Evolutionary conservation across 2,797 vertebrate genomes (phyloP).

Genomic region (Ficedula albicollis): DNA sequence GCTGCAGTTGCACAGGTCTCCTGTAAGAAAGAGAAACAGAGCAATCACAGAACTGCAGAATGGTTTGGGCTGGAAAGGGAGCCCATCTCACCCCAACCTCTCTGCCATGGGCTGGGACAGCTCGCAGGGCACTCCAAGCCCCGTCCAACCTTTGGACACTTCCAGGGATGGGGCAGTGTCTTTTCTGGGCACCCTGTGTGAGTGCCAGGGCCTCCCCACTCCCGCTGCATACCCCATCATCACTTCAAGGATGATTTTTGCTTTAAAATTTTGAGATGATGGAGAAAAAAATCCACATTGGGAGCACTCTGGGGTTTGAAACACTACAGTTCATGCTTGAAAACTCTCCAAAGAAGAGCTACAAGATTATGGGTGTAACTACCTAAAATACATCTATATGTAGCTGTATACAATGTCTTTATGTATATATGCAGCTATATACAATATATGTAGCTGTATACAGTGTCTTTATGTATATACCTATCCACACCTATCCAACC

Average conservation of each 20-base stretch:
- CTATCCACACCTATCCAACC: not conserved
- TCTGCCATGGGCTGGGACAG: fast-evolving
- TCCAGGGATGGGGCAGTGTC: not conserved
- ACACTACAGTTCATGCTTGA: not conserved
- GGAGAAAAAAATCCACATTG: not conserved
- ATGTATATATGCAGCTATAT: too few relatives aligned
- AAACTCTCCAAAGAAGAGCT: not conserved
- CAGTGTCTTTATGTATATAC: too few relatives aligned
- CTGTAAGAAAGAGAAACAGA: constrained; percentile 54
- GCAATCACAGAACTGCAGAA: too few relatives aligned
- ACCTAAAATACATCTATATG: not conserved
- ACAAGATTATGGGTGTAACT: not conserved
- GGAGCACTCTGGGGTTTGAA: not conserved
- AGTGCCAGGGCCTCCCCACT: not conserved
- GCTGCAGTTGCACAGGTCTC: constrained; percentile 76
- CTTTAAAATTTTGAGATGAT: not conserved
- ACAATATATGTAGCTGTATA: too few relatives aligned
- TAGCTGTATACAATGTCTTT: too few relatives aligned
- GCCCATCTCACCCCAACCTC: fast-evolving
- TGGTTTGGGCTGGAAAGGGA: not conserved
- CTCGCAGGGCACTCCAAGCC: not conserved
- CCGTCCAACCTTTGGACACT: fast-evolving
- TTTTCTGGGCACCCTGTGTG: not conserved
- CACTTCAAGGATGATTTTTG: not conserved
- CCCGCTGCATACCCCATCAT: fast-evolving